These are phyloP conservation scores for Heliconius aoede DNA, from an alignment of 2,888 invertebrate species.

Conservation along the genomic window DNA sequence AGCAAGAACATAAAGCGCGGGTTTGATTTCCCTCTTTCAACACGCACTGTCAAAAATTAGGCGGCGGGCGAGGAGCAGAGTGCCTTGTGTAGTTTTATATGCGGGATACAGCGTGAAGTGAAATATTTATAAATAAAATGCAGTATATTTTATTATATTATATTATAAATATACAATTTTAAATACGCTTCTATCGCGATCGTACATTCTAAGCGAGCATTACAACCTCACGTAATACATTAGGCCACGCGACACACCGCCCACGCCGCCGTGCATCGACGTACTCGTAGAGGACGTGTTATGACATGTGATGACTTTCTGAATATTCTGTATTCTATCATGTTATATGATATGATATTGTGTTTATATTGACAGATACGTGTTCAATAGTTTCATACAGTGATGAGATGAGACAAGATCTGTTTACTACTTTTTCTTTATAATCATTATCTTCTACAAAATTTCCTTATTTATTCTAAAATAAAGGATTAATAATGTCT, in stretches of 20 bases:
- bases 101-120: too few relatives aligned
- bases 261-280: not conserved
- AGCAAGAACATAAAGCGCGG: too few relatives aligned
- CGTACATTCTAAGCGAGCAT: not conserved
- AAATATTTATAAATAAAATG: too few relatives aligned
- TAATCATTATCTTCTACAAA: not conserved
- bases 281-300: slow-evolving; percentile 22
- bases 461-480: too few relatives aligned
- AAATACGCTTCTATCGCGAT: not conserved
- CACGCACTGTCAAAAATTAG: too few relatives aligned
- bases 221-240: slow-evolving; percentile 32
- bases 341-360: not conserved
- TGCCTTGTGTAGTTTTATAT: too few relatives aligned
- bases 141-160: not conserved
- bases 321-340: slow-evolving; percentile 13
- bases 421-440: too few relatives aligned
- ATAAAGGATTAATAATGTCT: too few relatives aligned
- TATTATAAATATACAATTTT: not conserved
- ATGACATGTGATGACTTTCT: slow-evolving; percentile 22
- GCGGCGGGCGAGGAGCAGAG: too few relatives aligned
- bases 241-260: slow-evolving; percentile 25
- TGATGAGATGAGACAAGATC: not conserved
- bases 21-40: too few relatives aligned
- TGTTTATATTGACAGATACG: not conserved
- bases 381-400: not conserved